A percentile compares a stretch with the other conserved stretches of the same genome.
Evolutionary conservation across 2,113 vertebrate species (phyloP).

Genomic region (Pongo abelii): DNA sequence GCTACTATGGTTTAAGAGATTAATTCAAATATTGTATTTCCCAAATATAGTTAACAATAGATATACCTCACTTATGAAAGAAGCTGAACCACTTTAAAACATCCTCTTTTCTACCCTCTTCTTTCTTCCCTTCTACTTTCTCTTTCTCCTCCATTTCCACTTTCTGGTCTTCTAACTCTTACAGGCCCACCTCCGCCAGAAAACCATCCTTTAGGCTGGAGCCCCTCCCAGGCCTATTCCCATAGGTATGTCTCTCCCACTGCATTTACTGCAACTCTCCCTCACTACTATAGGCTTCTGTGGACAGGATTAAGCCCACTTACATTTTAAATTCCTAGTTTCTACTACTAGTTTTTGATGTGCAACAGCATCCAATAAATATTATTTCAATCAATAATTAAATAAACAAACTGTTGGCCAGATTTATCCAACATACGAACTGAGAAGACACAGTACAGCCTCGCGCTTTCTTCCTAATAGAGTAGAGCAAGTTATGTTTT

Average conservation of each 20-base stretch:
- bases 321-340: background rate
- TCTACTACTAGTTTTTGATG: background rate
- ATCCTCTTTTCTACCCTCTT: too few species aligned
- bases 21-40: too few species aligned
- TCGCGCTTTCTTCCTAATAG: background rate
- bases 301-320: background rate
- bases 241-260: background rate
- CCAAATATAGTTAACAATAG: too few species aligned
- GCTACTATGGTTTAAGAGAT: too few species aligned
- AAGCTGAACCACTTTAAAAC: too few species aligned
- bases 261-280: background rate
- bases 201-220: background rate
- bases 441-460: background rate
- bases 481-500: background rate
- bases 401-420: background rate
- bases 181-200: background rate
- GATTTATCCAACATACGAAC: background rate
- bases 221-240: too few species aligned
- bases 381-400: background rate
- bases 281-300: accelerated
- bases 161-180: too few species aligned
- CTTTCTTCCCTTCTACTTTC: too few species aligned
- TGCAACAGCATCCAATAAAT: background rate
- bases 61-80: too few species aligned
- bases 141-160: too few species aligned